Conservation (phyloP, 2,113 vertebrate genomes). For the Melanerpes formicivorus region DNA sequence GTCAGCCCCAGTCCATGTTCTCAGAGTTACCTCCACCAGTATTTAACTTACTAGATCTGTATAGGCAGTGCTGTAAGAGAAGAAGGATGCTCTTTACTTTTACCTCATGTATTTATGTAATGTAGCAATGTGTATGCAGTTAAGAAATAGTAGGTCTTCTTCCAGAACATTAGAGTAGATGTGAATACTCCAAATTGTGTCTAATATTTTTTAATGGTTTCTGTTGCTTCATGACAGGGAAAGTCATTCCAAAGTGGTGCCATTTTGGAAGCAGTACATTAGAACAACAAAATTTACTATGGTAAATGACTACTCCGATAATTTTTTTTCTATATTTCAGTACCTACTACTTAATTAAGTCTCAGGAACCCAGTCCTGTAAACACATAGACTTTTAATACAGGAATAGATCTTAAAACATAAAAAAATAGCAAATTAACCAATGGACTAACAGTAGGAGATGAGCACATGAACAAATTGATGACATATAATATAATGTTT, state of each 20-base stretch:
- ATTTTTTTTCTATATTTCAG: not conserved
- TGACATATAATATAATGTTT: not conserved
- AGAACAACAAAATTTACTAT: not conserved
- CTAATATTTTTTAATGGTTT: not conserved
- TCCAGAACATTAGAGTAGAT: not conserved
- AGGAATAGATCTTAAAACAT: not conserved
- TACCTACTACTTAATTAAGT: not conserved
- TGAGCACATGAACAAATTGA: not conserved
- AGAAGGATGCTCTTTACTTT: not conserved
- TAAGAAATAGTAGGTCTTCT: not conserved
- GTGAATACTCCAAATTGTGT: not conserved
- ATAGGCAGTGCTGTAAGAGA: not conserved
- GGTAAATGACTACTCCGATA: not conserved
- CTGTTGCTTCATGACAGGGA: not conserved
- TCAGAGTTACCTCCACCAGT: not conserved
- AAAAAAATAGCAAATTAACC: not conserved
- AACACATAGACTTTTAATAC: not conserved
- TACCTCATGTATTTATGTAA: not conserved
- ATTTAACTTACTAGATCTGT: not conserved
- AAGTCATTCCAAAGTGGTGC: not conserved
- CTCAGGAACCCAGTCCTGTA: not conserved
- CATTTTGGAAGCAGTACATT: slow-evolving; percentile 11
- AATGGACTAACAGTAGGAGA: not conserved
- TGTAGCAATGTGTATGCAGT: not conserved
- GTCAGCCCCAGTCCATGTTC: not conserved